Base-by-base conservation (phyloP, 1,140 invertebrate species). In the Papilio machaon region DNA sequence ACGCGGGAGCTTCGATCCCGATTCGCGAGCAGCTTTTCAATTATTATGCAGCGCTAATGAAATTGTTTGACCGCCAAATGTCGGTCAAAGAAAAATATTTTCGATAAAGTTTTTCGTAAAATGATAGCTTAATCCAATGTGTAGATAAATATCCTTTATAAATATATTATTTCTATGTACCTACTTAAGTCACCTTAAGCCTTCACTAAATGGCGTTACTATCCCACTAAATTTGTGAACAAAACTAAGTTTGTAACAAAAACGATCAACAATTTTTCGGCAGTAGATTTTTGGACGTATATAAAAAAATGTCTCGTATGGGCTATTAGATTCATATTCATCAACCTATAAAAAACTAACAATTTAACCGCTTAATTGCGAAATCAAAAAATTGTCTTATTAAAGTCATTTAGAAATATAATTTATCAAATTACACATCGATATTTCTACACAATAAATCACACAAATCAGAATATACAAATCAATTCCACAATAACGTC, bases 21-120 rank as follows among this genome's bases (percentile, higher is more conserved):
- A 85, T 88, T 76, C 88, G 86, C 85, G 86, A 87, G 85, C 88
- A 88, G 86, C 74, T 90, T 92, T 92, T 93, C 93, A 94, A 92
- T 94, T 92, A 88, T 89, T 85, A 80, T 76, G 85, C 70, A 85
- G 87, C 88, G 89, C 91, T 94, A 92, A 90, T 90, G 80, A 85
- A 86, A 54, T 49, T 49, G 2, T 76, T 76, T 76, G 47, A 76
- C 13, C 74, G 47, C 23, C 23, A 76, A 30, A n/a, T 49, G n/a
- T 35, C 11, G 23, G 30, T 70, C 64, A 35, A 35, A 70, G 30
- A 70, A 35, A 35, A 6, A 35, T 4, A 70, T 35, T 15, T 35
- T 11, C 23, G 17, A 35, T 70, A 35, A 38, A 70, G 64, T 35
- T 38, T 70, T 15, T 70, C 64, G 13, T 70, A 70, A 30, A 11